Conservation (phyloP, 35 echinoderm and acorn worm species). For the Antedon bifida region DNA sequence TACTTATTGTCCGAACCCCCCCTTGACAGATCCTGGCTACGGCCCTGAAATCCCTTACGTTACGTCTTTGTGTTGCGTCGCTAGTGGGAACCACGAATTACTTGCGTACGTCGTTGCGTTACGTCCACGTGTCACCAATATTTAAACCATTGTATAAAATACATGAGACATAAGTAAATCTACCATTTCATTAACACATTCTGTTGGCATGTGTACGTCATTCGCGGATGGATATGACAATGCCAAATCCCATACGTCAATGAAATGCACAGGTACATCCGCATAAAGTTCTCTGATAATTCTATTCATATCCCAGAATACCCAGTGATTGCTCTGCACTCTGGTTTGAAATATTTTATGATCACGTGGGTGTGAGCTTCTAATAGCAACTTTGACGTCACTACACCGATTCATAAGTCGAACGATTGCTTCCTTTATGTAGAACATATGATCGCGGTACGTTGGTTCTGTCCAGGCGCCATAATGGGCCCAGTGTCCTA, state of each 20-base stretch:
- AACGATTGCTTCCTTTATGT: not conserved
- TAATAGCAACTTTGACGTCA: conserved; percentile 1
- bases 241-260: not conserved
- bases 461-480: not conserved
- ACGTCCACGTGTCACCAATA: too few species aligned
- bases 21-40: too few species aligned
- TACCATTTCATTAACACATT: not conserved
- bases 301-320: not conserved
- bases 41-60: too few species aligned
- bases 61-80: too few species aligned
- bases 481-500: not conserved
- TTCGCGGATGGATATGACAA: not conserved
- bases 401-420: not conserved
- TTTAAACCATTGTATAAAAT: not conserved
- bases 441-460: not conserved
- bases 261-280: not conserved
- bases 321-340: not conserved
- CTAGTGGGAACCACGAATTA: too few species aligned
- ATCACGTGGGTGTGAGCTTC: not conserved
- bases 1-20: too few species aligned
- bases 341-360: not conserved
- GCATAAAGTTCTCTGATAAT: not conserved
- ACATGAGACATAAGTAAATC: not conserved
- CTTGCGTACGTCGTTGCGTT: too few species aligned
- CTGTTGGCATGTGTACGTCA: not conserved